Base-by-base conservation (phyloP, 2,113 vertebrate genomes). In the Baryphthengus martii region DNA sequence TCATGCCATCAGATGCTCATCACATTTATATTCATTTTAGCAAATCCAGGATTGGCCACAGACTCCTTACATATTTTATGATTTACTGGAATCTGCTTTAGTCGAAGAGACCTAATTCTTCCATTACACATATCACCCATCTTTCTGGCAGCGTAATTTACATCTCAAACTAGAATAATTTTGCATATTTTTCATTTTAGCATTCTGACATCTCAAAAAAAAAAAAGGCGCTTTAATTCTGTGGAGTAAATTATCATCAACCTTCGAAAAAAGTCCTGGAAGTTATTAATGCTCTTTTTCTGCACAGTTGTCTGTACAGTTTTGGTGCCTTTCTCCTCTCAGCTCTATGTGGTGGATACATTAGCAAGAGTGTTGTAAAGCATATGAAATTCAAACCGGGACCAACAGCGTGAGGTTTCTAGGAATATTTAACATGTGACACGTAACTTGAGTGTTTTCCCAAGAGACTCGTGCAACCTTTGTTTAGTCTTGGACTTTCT, bases 171-270 rank as follows among this genome's bases (percentile, higher is more conserved):
- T 3, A 0, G 75, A 63, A 91, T 80, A 58, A 91, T 85, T 93
- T 88, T 77, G 26, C 85, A 93, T 67, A 66, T 47, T 85, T 89
- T 80, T 91, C 85, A 58, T 94, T 96, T 85, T 42, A 95, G 59
- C 33, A 35, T 87, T 77, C 53, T 90, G 89, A 88, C 62, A 93
- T 85, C 66, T 79, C 71, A 1, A 31, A 73, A 72, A 84, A 61
- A 78, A 71, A 52, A 40, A 68, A 45, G 58, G 39, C 3, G 7
- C 39, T 29, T 92, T 90, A 63, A 74, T 81, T 95, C 73, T 50
- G 17, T 21, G 37, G n/a, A 91, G 86, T 79, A 91, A 95, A 94
- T 91, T 73, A 85, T 73, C 56, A 74, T 67, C 71, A 89, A 93
- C 62, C 55, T 83, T 73, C 25, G 25, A n/a, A 79, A 89, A 84